Percentiles rank a stretch among this genome's conserved stretches.
Evolutionary conservation across 1,140 invertebrate genomes (phyloP).

Genomic region (Maconellicoccus hirsutus): DNA sequence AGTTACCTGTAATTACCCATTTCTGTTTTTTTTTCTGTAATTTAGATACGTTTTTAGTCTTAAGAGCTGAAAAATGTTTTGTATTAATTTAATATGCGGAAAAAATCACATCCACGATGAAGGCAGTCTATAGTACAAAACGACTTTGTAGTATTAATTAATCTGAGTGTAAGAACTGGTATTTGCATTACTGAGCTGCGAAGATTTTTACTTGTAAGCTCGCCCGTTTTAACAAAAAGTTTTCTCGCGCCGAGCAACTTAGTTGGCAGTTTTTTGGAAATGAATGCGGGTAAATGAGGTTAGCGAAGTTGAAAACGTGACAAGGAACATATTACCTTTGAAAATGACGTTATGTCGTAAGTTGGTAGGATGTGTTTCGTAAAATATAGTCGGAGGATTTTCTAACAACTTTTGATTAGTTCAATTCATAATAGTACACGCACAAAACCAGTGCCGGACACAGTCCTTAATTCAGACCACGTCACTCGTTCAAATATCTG

Average conservation of each 20-base stretch:
- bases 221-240: too few species aligned
- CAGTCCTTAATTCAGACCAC: constrained; percentile 11
- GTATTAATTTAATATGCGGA: too few species aligned
- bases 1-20: too few species aligned
- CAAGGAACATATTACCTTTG: constrained; percentile 12
- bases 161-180: too few species aligned
- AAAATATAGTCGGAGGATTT: background rate
- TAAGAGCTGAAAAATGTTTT: too few species aligned
- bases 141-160: too few species aligned
- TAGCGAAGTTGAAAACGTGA: constrained; percentile 21
- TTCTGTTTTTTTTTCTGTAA: too few species aligned
- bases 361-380: constrained; percentile 9
- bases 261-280: constrained; percentile 9
- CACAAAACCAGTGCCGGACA: constrained; percentile 18
- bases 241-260: background rate
- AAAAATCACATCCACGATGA: too few species aligned
- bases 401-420: constrained; percentile 20
- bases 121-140: too few species aligned
- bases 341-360: constrained; percentile 13
- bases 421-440: constrained; percentile 20
- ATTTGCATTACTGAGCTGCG: too few species aligned
- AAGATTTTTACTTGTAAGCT: too few species aligned
- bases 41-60: too few species aligned
- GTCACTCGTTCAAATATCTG: constrained; percentile 8
- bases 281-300: constrained; percentile 22